Conservation (phyloP, 2,888 invertebrate species). For the Stratiomys singularior region DNA sequence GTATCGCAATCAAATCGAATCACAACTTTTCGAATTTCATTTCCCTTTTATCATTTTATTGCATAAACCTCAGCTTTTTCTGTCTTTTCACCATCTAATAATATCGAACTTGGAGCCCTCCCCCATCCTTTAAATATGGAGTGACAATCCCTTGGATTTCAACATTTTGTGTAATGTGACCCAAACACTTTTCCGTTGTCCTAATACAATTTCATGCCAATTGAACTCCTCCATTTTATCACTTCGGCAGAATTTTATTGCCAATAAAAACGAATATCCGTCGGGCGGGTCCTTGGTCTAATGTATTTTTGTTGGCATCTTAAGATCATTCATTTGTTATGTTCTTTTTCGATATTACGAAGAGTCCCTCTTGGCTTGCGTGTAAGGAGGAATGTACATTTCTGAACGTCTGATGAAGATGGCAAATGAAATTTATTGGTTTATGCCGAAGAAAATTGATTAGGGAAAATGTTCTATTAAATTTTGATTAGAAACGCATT, state of each 20-base stretch:
- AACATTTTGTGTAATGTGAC: neutral
- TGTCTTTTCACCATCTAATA: too few relatives aligned
- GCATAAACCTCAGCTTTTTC: too few relatives aligned
- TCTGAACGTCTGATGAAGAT: neutral
- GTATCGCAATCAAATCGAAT: too few relatives aligned
- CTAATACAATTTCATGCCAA: slow-evolving; percentile 48
- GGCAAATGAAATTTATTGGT: neutral
- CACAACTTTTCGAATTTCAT: too few relatives aligned
- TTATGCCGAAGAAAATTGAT: neutral
- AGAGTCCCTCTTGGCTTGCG: neutral
- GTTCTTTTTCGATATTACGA: neutral
- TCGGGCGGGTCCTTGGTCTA: neutral
- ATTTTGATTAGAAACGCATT: too few relatives aligned
- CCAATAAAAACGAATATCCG: slow-evolving; percentile 35
- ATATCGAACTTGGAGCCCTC: too few relatives aligned
- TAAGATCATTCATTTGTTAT: slow-evolving; percentile 2
- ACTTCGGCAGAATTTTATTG: slow-evolving; percentile 46
- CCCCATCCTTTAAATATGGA: too few relatives aligned
- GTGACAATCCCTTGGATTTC: neutral
- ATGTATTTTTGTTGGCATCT: neutral
- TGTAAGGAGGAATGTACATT: neutral
- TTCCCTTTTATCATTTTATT: too few relatives aligned
- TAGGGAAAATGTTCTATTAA: neutral
- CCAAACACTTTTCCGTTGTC: slow-evolving; percentile 35
- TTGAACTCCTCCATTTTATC: slow-evolving; percentile 46